Base-by-base conservation (phyloP, 2,888 invertebrate species). In the Netelia fuscicornis region DNA sequence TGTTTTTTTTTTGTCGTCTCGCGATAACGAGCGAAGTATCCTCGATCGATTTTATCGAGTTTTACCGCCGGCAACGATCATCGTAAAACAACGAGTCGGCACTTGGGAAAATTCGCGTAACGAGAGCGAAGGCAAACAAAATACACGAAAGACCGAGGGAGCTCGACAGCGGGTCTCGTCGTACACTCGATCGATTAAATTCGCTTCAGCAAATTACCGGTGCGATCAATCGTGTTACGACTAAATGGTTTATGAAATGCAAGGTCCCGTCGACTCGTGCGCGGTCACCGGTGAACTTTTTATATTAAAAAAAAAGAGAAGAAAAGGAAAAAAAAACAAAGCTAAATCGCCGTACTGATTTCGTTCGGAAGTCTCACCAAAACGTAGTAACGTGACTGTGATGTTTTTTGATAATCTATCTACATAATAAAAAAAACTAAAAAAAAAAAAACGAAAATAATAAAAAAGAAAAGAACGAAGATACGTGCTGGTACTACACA, bases 381-480 rank as follows among this genome's bases (percentile, higher is more conserved):
- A 85, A 85, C 85, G 83, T 87, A 83, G 77, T 70, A 86, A 87
- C 86, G 86, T 88, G 90, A 92, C 92, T 92, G 92, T 92, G 91
- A 92, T 91, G 89, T 91, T 91, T 92, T 91, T 91, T 90, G 88
- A 91, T 90, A 90, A 91, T 90, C 89, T 90, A 91, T 88, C 90
- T 89, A 89, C 87, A 82, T 81, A 71, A 82, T 81, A 75, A 84
- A n/a, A 65, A 54, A 67, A 30, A n/a, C n/a, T 30, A 25, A 48
- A 67, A 62, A 60, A 62, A 5, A 62, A 62, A n/a, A n/a, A 62
- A 62, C 3, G 37, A 37, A 37, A 37, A 37, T 37, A 37, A 37
- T 37, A 37, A 37, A 37, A 37, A 37, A 37, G 3, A 37, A 37
- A 64, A 6, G 37, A 64, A 17, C 25, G 20, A 64, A 17, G 25